phyloP scores from a whole-genome alignment of 2,888 invertebrate genomes.

The Acanthosoma haemorrhoidale region DNA sequence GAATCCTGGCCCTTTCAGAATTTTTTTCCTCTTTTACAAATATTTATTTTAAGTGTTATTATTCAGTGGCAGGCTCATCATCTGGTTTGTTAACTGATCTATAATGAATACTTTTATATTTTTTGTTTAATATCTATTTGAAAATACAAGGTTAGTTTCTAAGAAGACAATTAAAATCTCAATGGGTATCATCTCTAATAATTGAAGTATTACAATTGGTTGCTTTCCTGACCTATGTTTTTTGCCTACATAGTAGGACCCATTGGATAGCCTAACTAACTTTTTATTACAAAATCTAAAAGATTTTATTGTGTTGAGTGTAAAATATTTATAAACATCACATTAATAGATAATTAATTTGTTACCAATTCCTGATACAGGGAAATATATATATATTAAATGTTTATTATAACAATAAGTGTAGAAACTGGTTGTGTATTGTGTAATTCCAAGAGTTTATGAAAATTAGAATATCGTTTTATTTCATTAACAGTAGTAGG shows the following conservation, averaged over 20 bases:
- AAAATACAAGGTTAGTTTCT: too few species aligned
- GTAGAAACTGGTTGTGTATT: slow-evolving; percentile 25
- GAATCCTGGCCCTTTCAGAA: too few species aligned
- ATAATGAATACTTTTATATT: too few species aligned
- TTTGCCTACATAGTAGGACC: neutral
- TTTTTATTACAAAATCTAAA: neutral
- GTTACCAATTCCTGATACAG: slow-evolving; percentile 22
- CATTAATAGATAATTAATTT: neutral
- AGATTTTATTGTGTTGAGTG: neutral
- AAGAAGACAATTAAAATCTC: too few species aligned
- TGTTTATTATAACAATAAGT: slow-evolving; percentile 7
- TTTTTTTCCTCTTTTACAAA: too few species aligned
- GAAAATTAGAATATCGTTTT: neutral
- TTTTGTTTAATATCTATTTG: too few species aligned
- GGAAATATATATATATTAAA: slow-evolving; percentile 4
- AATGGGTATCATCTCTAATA: too few species aligned
- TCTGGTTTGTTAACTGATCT: too few species aligned
- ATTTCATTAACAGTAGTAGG: neutral
- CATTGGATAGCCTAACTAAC: neutral
- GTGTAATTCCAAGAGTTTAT: slow-evolving; percentile 11
- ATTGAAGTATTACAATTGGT: neutral
- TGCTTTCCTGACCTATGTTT: slow-evolving; percentile 12
- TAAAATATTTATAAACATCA: slow-evolving; percentile 1
- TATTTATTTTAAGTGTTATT: too few species aligned
- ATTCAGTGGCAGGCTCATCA: too few species aligned